A percentile compares a stretch with the other conserved stretches of the same genome.
phyloP scores from a whole-genome alignment of 2,797 vertebrate species.

The Spondyliosoma cantharus region DNA sequence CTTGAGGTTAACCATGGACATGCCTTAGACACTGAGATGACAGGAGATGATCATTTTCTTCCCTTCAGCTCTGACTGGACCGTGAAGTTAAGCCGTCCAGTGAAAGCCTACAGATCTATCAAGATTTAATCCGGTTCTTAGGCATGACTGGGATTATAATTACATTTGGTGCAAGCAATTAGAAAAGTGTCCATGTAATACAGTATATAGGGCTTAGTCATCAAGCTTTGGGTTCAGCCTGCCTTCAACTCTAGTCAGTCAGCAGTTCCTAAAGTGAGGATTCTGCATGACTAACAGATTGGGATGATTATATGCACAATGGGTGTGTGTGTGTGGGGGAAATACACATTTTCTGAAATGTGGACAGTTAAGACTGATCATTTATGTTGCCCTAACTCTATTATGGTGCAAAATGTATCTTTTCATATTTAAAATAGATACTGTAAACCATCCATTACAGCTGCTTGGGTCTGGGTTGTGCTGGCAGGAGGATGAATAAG shows the following conservation, averaged over 20 bases:
- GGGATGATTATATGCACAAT: not conserved
- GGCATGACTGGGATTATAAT: slow-evolving; percentile 54
- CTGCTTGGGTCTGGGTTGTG: not conserved
- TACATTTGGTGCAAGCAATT: slow-evolving; percentile 53
- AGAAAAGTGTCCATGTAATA: slow-evolving; percentile 34
- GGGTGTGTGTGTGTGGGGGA: not conserved
- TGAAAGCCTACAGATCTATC: slow-evolving; percentile 18
- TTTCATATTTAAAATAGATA: not conserved
- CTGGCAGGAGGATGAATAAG: not conserved
- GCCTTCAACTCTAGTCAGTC: slow-evolving; percentile 43
- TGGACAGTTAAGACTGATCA: too few species aligned
- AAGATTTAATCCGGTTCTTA: slow-evolving; percentile 42
- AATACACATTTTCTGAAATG: not conserved
- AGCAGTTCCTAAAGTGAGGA: slow-evolving; percentile 41
- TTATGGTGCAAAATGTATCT: not conserved
- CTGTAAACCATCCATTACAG: not conserved
- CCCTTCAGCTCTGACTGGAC: slow-evolving; percentile 3
- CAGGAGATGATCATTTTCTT: not conserved
- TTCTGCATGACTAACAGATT: slow-evolving; percentile 44
- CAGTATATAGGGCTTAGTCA: slow-evolving; percentile 21
- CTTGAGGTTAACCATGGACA: not conserved
- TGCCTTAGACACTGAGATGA: not conserved
- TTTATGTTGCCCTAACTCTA: not conserved
- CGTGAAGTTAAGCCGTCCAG: slow-evolving; percentile 15
- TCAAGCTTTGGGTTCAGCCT: slow-evolving; percentile 12